Conservation (phyloP, 64 coral and sea anemone species). For the Orbicella faveolata region DNA sequence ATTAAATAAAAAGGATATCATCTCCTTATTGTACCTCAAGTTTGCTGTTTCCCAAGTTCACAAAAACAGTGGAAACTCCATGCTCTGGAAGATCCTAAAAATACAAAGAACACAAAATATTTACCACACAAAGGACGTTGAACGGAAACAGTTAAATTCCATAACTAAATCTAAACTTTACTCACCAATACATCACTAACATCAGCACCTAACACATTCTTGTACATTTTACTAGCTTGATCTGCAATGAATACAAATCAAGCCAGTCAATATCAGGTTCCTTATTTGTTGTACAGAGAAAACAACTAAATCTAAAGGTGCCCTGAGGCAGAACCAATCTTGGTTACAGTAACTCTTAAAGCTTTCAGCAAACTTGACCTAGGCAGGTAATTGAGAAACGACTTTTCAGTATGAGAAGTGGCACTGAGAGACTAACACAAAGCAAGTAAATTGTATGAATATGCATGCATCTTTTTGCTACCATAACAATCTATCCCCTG, state of each 20-base stretch:
- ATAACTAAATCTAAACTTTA: not conserved
- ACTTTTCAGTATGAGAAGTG: no score
- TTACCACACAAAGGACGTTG: not conserved
- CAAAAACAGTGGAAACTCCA: constrained; percentile 96
- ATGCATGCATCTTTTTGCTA: no score
- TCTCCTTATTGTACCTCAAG: constrained; percentile 73
- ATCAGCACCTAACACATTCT: constrained; percentile 90
- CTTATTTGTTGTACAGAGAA: no score
- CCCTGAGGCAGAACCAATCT: no score
- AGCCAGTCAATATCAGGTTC: not conserved
- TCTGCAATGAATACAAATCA: constrained; percentile 45
- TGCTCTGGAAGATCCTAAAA: constrained; percentile 89
- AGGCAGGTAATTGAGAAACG: no score
- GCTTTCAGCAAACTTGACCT: no score
- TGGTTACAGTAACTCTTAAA: no score
- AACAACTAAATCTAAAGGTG: no score
- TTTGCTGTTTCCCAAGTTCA: constrained; percentile 94
- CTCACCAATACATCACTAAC: constrained; percentile 88
- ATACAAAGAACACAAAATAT: not conserved
- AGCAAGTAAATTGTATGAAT: no score
- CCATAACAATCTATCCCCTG: no score
- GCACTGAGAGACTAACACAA: no score
- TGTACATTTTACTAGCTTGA: constrained; percentile 85
- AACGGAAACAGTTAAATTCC: not conserved
- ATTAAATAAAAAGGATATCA: not conserved